Evolutionary conservation across 1,140 invertebrate species (phyloP).

Genomic region (Drosophila aff.): DNA sequence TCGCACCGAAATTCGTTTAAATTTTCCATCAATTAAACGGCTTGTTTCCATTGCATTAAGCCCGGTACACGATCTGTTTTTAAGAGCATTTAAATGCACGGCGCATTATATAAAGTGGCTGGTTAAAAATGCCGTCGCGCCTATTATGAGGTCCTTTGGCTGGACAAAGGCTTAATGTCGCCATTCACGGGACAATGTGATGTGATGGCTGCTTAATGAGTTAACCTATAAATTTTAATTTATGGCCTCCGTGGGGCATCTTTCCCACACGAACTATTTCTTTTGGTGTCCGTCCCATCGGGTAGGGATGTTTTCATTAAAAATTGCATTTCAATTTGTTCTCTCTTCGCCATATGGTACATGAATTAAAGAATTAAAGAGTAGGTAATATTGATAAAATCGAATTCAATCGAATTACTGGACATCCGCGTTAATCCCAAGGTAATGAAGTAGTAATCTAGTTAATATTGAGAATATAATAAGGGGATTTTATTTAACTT

Average conservation of each 20-base stretch:
- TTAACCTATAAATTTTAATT: constrained; percentile 40
- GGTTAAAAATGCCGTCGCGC: constrained; percentile 50
- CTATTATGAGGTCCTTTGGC: constrained; percentile 51
- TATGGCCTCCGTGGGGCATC: constrained; percentile 12
- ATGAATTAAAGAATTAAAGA: neutral
- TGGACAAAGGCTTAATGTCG: constrained; percentile 27
- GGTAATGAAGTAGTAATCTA: too few relatives aligned
- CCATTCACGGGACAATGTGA: constrained; percentile 20
- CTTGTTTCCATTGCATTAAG: constrained; percentile 47
- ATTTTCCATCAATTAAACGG: constrained; percentile 39
- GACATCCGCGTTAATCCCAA: too few relatives aligned
- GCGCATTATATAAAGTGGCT: constrained; percentile 57
- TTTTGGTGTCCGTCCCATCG: neutral
- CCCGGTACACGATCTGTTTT: constrained; percentile 25
- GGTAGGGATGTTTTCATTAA: constrained; percentile 36
- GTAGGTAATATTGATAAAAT: too few relatives aligned
- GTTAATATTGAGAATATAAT: too few relatives aligned
- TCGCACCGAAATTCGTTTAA: constrained; percentile 29
- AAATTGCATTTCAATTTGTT: constrained; percentile 58
- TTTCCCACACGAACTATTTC: constrained; percentile 26
- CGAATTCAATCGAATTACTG: neutral
- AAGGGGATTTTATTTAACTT: too few relatives aligned
- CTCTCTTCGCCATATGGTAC: constrained; percentile 1
- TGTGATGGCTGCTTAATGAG: constrained; percentile 50
- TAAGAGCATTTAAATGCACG: constrained; percentile 71